Evolutionary conservation across 2,888 invertebrate genomes (phyloP), one percentile per base, ranked within the genome.

Genomic region (Aplocera efformata): DNA sequence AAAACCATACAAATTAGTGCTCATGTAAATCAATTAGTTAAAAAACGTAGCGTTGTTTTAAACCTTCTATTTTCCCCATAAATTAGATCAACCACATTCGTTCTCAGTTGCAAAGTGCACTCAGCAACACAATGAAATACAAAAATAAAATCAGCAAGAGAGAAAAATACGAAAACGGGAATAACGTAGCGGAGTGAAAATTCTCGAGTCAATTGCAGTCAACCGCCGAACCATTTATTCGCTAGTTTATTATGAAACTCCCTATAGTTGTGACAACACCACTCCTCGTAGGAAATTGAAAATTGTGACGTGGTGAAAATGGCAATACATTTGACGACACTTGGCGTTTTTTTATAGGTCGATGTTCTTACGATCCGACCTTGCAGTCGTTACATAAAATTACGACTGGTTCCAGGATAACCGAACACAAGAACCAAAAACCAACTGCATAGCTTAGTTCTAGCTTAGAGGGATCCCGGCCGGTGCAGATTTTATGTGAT

Each of bases 251-350:
- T 52, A 49, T 27, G 37, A 47, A 32, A 37, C 42, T 30, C 42
- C 43, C 40, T 20, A 23, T 21, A 20, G 35, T 24, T 30, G 25
- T 46, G 47, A 44, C 52, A 53, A 32, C 40, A 23, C 6, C 42
- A 42, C 32, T 38, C 38, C 31, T 34, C 37, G 44, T 31, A 53
- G 54, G 52, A 61, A 62, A 59, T 60, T 58, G 62, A 47, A 62
- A 60, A 55, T 43, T 44, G 53, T 58, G 50, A 53, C 50, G 48
- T 44, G 45, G 54, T 42, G 42, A 52, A 53, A 55, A 53, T 35
- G 42, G 25, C 40, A 22, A 30, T 22, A 34, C 11, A 21, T 17
- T 38, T 31, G 1, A 27, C 9, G 7, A 34, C 10, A 34, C 30
- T 31, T n/a, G n/a, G n/a, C 2, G 13, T 17, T 17, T 17, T 17